Evolutionary conservation across 2,888 invertebrate genomes (phyloP).

Genomic region (Tubulanus polymorphus): DNA sequence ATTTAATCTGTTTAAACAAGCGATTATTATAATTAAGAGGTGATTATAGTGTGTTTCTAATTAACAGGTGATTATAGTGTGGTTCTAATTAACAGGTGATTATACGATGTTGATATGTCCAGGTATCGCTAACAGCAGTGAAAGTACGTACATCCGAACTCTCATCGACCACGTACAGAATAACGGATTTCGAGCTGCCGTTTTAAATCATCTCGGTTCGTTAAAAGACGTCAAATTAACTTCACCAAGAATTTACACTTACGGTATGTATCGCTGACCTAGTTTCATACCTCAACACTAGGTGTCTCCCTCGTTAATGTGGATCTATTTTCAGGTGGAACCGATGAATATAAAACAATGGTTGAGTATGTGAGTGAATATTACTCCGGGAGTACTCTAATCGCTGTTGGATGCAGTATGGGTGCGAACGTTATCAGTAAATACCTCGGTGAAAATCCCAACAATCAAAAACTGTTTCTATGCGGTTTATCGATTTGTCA

Average conservation of each 20-base stretch:
- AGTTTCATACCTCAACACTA: no score
- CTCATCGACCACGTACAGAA: conserved; percentile 89
- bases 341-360: conserved; percentile 84
- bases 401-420: conserved; percentile 87
- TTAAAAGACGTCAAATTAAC: conserved; percentile 80
- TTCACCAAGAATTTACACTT: conserved; percentile 83
- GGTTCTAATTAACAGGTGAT: conserved; percentile 70
- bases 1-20: background rate
- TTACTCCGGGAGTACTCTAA: conserved; percentile 72
- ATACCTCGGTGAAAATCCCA: conserved; percentile 75
- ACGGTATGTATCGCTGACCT: no score
- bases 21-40: conserved; percentile 60
- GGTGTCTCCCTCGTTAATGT: background rate
- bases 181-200: conserved; percentile 86
- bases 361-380: conserved; percentile 68
- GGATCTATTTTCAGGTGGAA: conserved; percentile 66
- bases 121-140: conserved; percentile 91
- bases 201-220: conserved; percentile 90
- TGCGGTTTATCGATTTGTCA: conserved; percentile 91
- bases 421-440: conserved; percentile 92
- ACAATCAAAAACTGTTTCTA: conserved; percentile 59
- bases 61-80: conserved; percentile 76
- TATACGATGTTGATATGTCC: conserved; percentile 45
- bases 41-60: conserved; percentile 78
- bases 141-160: conserved; percentile 88